Base-by-base conservation (phyloP, 1,140 invertebrate genomes). In the Rhynchophorus ferrugineus region DNA sequence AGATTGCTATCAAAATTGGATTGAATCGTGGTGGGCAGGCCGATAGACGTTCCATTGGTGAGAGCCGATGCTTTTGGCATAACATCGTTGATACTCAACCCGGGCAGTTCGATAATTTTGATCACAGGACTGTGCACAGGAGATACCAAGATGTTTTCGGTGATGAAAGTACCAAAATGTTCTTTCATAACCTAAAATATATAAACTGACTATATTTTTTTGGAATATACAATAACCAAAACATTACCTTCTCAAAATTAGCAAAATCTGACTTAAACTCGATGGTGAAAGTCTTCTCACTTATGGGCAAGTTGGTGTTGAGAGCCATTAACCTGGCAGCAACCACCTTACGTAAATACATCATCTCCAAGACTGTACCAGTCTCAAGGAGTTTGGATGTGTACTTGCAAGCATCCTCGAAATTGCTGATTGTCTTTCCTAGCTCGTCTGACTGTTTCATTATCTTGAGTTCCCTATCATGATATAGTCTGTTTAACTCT, bases 381-480 rank as follows among this genome's bases (percentile, higher is more conserved):
- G 87, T 81, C 42, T 89, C 82, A 33, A 91, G 67, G 8, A 93
- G 74, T 60, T 85, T 78, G 2, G 81, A 77, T 0, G 88, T 83
- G 64, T 92, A 94, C 59, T 85, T 84, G 59, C 83, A 87, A 13
- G 88, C 89, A 67, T 89, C 83, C 63, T 91, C 85, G 50, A 94
- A 59, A 35, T 65, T 61, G 34, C 56, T 59, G 22, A 67, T 64
- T 5, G 67, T 61, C 44, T 84, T 61, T 82, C 84, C 53, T 85
- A 88, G 54, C 83, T 66, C 88, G 86, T 64, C 89, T 83, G 39
- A 92, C 76, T 53, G 77, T 78, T 69, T 63, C 65, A 67, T 67
- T 19, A 67, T 82, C 68, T 85, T 83, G 3, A 94, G 72, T 70
- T 94, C 90, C 57, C 88, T 79, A 62, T 86, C 80, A 20, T 84